These are phyloP conservation scores for Xyrauchen texanus DNA, from an alignment of 2,113 vertebrate species.

Conservation along the genomic window DNA sequence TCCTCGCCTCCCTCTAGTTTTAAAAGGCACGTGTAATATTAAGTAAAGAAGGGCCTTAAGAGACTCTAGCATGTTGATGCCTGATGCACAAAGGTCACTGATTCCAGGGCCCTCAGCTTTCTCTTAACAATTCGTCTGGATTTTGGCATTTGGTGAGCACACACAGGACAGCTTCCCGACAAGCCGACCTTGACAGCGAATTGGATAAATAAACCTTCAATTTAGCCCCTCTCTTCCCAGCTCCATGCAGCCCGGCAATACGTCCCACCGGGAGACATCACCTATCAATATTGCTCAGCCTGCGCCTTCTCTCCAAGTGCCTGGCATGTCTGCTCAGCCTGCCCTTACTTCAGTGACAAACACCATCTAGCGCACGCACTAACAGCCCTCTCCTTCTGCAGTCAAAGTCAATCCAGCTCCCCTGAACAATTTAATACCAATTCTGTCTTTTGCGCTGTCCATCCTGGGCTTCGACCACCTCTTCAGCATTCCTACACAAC, in stretches of 20 bases:
- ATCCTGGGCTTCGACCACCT: conserved; percentile 70
- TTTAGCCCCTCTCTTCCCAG: conserved; percentile 88
- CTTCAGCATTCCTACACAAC: conserved; percentile 52
- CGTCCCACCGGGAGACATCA: conserved; percentile 96
- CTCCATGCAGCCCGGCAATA: conserved; percentile 76
- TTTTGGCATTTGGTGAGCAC: conserved; percentile 99
- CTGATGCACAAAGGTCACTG: conserved; percentile 97
- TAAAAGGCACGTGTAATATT: conserved; percentile 83
- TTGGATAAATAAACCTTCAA: conserved; percentile 99
- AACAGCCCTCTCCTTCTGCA: conserved; percentile 83
- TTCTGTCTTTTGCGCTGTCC: conserved; percentile 83
- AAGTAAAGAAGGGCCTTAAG: conserved; percentile 85
- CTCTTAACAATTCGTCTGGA: conserved; percentile 92
- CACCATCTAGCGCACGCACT: conserved; percentile 91
- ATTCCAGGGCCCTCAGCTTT: conserved; percentile 79
- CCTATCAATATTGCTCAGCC: conserved; percentile 97
- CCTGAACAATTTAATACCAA: conserved; percentile 96
- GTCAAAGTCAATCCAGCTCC: conserved; percentile 95
- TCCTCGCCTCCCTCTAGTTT: conserved; percentile 49
- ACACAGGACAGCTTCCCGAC: conserved; percentile 95
- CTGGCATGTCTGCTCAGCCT: conserved; percentile 78
- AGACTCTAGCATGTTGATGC: conserved; percentile 89
- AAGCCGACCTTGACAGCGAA: conserved; percentile 99
- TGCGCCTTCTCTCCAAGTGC: conserved; percentile 74
- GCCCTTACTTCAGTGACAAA: conserved; percentile 91